Base-by-base conservation (phyloP, 2,797 vertebrate species). In the Mormyrus hasselquistii region DNA sequence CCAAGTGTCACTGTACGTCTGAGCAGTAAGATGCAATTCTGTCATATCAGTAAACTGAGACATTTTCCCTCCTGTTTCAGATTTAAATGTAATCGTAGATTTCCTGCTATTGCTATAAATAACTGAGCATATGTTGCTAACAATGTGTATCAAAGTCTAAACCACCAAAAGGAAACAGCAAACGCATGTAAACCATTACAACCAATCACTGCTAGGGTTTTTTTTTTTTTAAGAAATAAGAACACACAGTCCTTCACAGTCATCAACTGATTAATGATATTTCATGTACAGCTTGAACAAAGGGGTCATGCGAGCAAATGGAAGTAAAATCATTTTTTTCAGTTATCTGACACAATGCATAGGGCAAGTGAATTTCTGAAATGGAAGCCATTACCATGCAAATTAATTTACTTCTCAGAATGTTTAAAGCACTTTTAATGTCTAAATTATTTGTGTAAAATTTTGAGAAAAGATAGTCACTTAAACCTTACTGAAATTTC, bases 151-250 rank as follows among this genome's bases (percentile, higher is more conserved):
- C 38, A 86, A 69, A 41, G 52, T 49, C 16, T 82, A 57, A 65
- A 62, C 89, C 65, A 44, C 10, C 29, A 57, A 87, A 82, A 50
- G 34, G 14, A 89, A 89, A 59, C 53, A 87, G 49, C 65, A 53
- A 7, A 62, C 55, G 69, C 14, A 84, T 83, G 47, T 53, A 57
- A 87, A 65, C 73, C 49, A 89, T 73, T 86, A 47, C 7, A 25
- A 2, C 41, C 49, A 47, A 87, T 2, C 50, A 55, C 52, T 87
- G n/a, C 8, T 14, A 87, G 9, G 16, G 49, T 38, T 87, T 55
- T 53, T 50, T 25, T 50, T 25, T 53, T 19, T 76, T 50, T 50
- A 9, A n/a, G 16, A 59, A 83, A 49, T 59, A 62, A 87, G 69
- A 89, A 76, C 49, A 29, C 25, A 29, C 25, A 29, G 25, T 29